phyloP scores from a whole-genome alignment of 2,888 invertebrate species.

The Amphimallon solstitiale region DNA sequence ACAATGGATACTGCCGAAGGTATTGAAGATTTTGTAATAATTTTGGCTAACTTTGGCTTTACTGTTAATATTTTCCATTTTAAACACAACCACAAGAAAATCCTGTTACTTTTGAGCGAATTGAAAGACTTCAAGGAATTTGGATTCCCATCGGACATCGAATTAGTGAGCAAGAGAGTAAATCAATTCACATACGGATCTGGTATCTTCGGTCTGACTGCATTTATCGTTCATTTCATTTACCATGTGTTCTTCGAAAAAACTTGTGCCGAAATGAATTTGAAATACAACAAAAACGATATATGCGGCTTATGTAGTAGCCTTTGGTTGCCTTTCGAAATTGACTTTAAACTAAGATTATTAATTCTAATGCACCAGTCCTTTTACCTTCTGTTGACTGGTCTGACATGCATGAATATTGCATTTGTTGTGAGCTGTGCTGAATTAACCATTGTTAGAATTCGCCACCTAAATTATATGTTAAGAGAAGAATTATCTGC shows the following conservation, averaged over 20 bases:
- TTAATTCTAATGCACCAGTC: not conserved
- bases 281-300: conserved; percentile 9
- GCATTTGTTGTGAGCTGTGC: not conserved
- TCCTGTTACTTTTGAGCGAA: not conserved
- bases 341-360: not conserved
- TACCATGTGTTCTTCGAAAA: not conserved
- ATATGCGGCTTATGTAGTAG: not conserved
- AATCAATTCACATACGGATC: too few relatives aligned
- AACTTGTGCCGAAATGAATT: not conserved
- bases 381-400: not conserved
- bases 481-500: not conserved
- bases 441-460: conserved; percentile 18
- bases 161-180: too few relatives aligned
- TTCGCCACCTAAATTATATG: conserved; percentile 3
- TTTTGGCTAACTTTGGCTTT: conserved; percentile 2
- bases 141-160: not conserved
- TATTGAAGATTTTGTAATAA: not conserved
- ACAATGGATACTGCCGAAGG: conserved; percentile 1
- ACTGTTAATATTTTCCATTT: not conserved
- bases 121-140: conserved; percentile 3
- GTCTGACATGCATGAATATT: not conserved
- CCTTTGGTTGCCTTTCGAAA: not conserved
- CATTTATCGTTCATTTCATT: not conserved
- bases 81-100: not conserved
- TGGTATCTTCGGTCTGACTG: too few relatives aligned